phyloP scores from a whole-genome alignment of 2,113 vertebrate species.

The Poeciliopsis prolifica region DNA sequence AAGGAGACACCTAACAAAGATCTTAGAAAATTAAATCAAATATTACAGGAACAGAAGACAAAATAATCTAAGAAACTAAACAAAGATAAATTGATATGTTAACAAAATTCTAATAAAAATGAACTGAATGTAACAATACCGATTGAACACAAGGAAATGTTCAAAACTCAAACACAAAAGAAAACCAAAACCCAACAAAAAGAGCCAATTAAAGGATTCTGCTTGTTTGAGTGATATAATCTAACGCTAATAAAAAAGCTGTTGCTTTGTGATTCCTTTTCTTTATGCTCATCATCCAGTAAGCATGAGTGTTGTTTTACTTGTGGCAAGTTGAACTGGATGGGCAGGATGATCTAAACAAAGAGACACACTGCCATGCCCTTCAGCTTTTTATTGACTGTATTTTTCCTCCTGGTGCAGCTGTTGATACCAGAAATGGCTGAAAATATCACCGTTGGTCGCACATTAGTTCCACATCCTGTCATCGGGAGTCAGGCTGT shows the following conservation, averaged over 20 bases:
- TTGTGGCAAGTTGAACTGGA: slow-evolving; percentile 18
- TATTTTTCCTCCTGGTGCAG: slow-evolving; percentile 47
- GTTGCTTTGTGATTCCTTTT: neutral
- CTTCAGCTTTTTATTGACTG: slow-evolving; percentile 43
- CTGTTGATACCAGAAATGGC: slow-evolving; percentile 44
- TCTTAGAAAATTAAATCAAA: no score
- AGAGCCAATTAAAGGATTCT: neutral
- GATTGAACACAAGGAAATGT: no score
- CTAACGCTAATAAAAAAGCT: neutral
- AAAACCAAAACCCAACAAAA: neutral
- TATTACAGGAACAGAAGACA: no score
- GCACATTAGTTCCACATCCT: slow-evolving; percentile 45
- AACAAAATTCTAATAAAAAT: no score
- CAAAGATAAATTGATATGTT: no score
- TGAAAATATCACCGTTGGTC: slow-evolving; percentile 41
- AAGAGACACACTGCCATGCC: slow-evolving; percentile 27
- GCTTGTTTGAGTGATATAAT: no score
- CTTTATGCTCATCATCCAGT: neutral
- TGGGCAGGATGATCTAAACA: slow-evolving; percentile 31
- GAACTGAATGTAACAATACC: no score
- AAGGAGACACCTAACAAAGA: no score
- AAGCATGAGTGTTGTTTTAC: neutral
- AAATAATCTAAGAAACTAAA: no score
- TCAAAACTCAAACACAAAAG: no score
- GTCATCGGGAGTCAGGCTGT: slow-evolving; percentile 40